Evolutionary conservation across 1,140 invertebrate genomes (phyloP), one percentile per base, ranked within the genome.

Genomic region (Philotrypesis tridentata): DNA sequence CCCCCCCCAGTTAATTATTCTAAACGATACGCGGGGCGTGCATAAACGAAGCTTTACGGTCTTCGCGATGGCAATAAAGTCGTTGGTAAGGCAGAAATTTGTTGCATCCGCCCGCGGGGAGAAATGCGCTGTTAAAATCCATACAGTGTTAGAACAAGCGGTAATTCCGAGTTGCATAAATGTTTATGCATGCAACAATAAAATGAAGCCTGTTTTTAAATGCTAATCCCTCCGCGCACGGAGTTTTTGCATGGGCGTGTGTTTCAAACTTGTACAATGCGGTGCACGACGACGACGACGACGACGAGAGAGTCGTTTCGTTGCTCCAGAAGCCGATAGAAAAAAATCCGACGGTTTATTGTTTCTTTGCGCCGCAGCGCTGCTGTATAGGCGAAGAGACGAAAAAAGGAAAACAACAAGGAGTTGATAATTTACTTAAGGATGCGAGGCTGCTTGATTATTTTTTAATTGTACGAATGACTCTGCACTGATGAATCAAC

Each of bases 171-270:
- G 27, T 60, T 73, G 71, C 40, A 73, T 73, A 73, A 73, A 73
- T 73, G 48, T 73, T 73, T 73, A 73, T 73, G 48, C 23, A 73
- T 60, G 31, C 31, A 70, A 37, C 67, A 70, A 31, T 70, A 55
- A 37, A 70, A 70, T 70, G 31, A 9, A 31, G 61, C 61, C 61
- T 65, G 23, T 65, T 65, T 65, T 74, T 74, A 60, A 31, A 60
- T 31, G 23, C 25, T 60, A 60, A 29, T 60, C 27, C 27, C n/a
- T n/a, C n/a, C n/a, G n/a, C 12, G 2, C 3, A 6, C n/a, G n/a
- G n/a, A 23, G 25, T 17, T 65, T 65, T 29, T 65, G 61, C 61
- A 27, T 21, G 9, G 4, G 21, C 17, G 48, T 17, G 17, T 43
- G 48, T 17, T 55, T 55, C 21, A 7, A n/a, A 55, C 48, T 55